Evolutionary conservation across 2,797 vertebrate species (phyloP), one percentile per base, ranked within the genome.

Genomic region (Cuniculus paca): DNA sequence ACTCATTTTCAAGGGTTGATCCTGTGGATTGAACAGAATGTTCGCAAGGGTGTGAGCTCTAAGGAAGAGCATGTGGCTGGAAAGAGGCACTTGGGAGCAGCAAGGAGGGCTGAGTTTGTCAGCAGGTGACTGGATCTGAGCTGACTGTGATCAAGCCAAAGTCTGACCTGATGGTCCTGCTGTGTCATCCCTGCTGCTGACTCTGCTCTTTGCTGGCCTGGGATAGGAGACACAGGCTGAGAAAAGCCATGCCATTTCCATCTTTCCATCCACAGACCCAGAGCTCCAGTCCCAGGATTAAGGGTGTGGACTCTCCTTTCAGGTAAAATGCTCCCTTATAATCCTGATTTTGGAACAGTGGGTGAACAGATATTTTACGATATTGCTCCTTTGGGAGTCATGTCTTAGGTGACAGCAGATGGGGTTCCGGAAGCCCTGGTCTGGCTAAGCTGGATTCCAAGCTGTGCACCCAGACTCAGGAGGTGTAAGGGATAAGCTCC

Each of bases 1-100:
- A 61, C 36, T 90, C 63, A 72, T 79, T 54, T 68, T 50, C 48
- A 90, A 42, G 50, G 75, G 34, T 91, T 88, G 70, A 61, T 68
- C 95, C 54, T 78, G 54, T 28, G 5, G 31, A 60, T 36, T 86
- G 74, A 88, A 91, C 28, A 93, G 88, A 94, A 77, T 31, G 36
- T 6, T 68, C 28, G 0, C 1, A 82, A 68, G 48, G 17, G 14
- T 78, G 14, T 81, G 70, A 61, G 10, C 78, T 45, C 28, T 61
- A 13, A 39, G 4, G 34, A 45, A 13, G 11, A 42, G 26, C 17
- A 9, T 20, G 14, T 48, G 45, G 48, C 20, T 83, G 50, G 48
- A 79, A 79, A 92, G 82, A 16, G 26, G 45, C 58, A 91, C 48
- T 50, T 65, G 45, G 31, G 54, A 74, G 79, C 39, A 92, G n/a